These are phyloP conservation scores for Pipistrellus kuhlii DNA, from an alignment of 2,797 vertebrate genomes.

Conservation along the genomic window DNA sequence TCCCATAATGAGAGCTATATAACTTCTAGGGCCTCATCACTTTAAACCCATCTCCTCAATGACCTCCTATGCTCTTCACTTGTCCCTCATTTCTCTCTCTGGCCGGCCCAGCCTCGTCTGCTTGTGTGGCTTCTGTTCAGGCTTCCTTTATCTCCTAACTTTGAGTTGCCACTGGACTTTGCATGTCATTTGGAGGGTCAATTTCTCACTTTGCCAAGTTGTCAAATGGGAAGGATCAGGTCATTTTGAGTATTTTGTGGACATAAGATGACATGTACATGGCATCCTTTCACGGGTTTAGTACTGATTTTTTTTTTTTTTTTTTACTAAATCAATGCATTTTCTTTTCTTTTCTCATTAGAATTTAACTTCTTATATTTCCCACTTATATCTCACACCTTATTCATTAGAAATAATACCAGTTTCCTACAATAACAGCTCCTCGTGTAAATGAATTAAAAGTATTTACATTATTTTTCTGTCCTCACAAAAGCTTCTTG, in stretches of 20 bases:
- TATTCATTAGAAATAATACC: neutral
- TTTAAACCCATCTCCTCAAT: neutral
- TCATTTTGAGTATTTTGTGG: neutral
- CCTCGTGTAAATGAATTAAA: neutral
- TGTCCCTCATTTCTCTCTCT: neutral
- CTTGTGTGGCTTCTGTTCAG: neutral
- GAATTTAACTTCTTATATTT: neutral
- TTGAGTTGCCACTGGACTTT: neutral
- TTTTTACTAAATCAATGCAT: neutral
- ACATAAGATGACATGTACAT: neutral
- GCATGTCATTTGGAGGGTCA: neutral
- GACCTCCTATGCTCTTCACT: neutral
- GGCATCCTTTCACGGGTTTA: neutral
- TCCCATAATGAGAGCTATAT: neutral
- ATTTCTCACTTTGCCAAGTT: neutral
- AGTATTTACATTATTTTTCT: neutral
- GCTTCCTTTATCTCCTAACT: neutral
- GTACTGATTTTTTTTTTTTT: too few relatives aligned
- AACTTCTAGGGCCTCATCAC: neutral
- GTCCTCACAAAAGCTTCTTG: neutral
- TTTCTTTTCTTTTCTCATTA: neutral
- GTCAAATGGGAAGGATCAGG: neutral
- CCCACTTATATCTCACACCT: neutral
- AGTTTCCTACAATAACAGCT: neutral
- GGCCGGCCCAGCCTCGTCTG: neutral